Base-by-base conservation (phyloP, 2,797 vertebrate genomes). In the Tinamus major region DNA sequence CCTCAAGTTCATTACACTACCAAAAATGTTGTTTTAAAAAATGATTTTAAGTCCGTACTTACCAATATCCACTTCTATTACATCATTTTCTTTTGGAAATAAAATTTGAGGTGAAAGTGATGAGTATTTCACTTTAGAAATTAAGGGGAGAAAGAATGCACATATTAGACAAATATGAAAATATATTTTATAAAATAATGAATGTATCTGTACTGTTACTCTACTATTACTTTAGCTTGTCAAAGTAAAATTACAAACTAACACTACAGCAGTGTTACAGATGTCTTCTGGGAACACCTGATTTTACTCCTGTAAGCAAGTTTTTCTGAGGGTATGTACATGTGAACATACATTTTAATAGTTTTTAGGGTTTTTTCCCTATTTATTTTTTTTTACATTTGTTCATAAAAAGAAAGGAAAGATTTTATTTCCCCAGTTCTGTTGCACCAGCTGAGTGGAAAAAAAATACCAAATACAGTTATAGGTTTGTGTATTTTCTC, bases 11-110 rank as follows among this genome's bases (percentile, higher is more conserved):
- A 0, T 14, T 63, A 67, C 10, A 7, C 21, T 17, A 67, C 2
- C 31, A 69, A 13, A 79, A 79, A 64, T 9, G 2, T 27, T 72
- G 56, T 58, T 84, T 86, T 61, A n/a, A 84, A 79, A 83, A 31
- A 27, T 55, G 53, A 56, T 84, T 48, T 56, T 56, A 80, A 75
- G 10, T 26, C 33, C 19, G 2, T 75, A 95, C 96, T 91, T 91
- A 97, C 96, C 96, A 77, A 96, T 90, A 13, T 95, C 91, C 41
- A 85, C 85, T 91, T 95, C 71, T 87, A 94, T 46, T 75, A 93
- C 46, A 19, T 58, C 81, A 42, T 89, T 75, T 41, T 95, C 48
- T 67, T 69, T 93, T 70, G 96, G 96, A 91, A 87, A 95, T 83
- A 92, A 65, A 86, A 97, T 95, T 29, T 88, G 59, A 85, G 90